phyloP scores from a whole-genome alignment of 2,888 invertebrate species.

The Drosophila glabriapex region DNA sequence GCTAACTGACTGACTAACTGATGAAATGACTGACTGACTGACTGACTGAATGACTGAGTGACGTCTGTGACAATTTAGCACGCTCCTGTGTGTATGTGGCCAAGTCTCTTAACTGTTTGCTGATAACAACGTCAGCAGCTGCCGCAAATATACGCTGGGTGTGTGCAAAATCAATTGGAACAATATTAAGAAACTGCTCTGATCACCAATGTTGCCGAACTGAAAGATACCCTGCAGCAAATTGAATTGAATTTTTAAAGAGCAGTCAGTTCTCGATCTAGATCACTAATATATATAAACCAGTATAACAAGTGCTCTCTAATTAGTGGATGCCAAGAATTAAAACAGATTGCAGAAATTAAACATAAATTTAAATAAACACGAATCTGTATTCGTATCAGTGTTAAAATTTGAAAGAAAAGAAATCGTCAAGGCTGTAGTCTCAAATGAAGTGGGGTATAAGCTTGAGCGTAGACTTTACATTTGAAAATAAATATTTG shows the following conservation, averaged over 20 bases:
- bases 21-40: constrained; percentile 5
- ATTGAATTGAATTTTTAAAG: not conserved
- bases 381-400: not conserved
- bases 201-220: not conserved
- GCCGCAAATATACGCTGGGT: constrained; percentile 28
- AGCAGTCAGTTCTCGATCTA: not conserved
- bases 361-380: not conserved
- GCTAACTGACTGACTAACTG: constrained; percentile 18
- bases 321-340: not conserved
- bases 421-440: not conserved
- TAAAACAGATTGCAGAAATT: not conserved
- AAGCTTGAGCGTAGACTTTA: not conserved
- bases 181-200: not conserved
- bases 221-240: not conserved
- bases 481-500: not conserved
- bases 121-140: constrained; percentile 67
- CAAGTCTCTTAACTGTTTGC: constrained; percentile 59
- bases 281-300: not conserved
- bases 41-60: constrained; percentile 1
- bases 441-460: not conserved
- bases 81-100: constrained; percentile 17
- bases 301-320: not conserved
- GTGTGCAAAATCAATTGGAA: constrained; percentile 49
- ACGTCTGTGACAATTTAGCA: constrained; percentile 30
- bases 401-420: not conserved